Evolutionary conservation across 2,888 invertebrate species (phyloP).

Genomic region (Malthinus flaveolus): DNA sequence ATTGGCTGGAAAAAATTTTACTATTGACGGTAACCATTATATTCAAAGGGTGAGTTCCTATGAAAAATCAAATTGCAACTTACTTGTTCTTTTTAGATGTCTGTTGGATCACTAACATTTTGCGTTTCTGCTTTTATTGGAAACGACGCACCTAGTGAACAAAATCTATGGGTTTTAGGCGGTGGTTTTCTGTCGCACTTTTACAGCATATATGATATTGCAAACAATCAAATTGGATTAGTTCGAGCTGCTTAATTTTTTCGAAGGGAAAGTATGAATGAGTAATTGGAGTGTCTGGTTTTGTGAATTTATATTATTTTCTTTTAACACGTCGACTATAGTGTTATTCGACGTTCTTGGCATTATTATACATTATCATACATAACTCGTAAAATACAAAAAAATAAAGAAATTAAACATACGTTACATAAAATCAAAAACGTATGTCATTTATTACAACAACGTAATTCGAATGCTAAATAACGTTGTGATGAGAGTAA

Average conservation of each 20-base stretch:
- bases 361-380: no score
- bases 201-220: slow-evolving; percentile 56
- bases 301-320: no score
- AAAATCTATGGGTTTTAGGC: slow-evolving; percentile 53
- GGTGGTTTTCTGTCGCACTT: slow-evolving; percentile 57
- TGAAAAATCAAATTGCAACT: not conserved
- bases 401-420: no score
- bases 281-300: no score
- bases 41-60: slow-evolving; percentile 53
- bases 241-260: slow-evolving; percentile 46
- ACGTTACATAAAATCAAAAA: no score
- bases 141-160: slow-evolving; percentile 30
- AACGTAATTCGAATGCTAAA: no score
- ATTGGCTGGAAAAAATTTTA: slow-evolving; percentile 62
- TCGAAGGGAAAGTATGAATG: no score
- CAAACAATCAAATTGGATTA: slow-evolving; percentile 51
- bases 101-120: slow-evolving; percentile 44
- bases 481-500: no score
- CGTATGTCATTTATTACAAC: no score
- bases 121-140: slow-evolving; percentile 56
- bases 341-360: no score
- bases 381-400: no score
- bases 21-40: slow-evolving; percentile 65
- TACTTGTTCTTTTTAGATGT: slow-evolving; percentile 47
- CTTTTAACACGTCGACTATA: no score